Evolutionary conservation across 2,888 invertebrate species (phyloP).

Genomic region (Tinea semifulvella): DNA sequence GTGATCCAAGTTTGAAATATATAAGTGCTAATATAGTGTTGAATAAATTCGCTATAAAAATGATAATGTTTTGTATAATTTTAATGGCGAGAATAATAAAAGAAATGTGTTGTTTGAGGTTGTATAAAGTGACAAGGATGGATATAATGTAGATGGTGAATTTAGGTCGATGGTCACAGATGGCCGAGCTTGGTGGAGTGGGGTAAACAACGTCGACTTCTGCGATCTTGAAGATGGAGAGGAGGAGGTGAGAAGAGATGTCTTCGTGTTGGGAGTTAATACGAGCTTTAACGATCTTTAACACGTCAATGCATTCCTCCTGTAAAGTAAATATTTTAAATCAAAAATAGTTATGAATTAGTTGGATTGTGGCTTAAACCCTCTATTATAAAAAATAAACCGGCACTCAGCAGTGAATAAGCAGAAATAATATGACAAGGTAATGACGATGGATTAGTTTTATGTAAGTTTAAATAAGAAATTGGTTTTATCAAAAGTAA

Average conservation of each 20-base stretch:
- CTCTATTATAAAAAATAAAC: no score
- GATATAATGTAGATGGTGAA: conserved; percentile 36
- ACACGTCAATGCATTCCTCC: conserved; percentile 85
- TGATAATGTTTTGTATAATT: no score
- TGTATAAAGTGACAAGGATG: conserved; percentile 35
- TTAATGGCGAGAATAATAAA: conserved; percentile 21
- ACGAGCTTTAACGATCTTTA: conserved; percentile 83
- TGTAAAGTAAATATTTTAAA: conserved; percentile 47
- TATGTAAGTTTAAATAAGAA: no score
- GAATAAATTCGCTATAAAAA: conserved; percentile 51
- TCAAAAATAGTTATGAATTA: no score
- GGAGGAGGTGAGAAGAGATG: conserved; percentile 84
- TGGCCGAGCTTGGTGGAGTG: conserved; percentile 65
- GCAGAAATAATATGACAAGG: no score
- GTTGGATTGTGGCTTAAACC: no score
- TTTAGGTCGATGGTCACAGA: conserved; percentile 34
- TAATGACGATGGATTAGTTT: no score
- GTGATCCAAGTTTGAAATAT: no score
- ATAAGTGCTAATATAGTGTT: no score
- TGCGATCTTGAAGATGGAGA: conserved; percentile 92
- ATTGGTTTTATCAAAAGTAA: no score
- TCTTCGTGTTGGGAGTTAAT: conserved; percentile 88
- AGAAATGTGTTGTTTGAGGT: conserved; percentile 30
- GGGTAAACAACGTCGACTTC: conserved; percentile 89
- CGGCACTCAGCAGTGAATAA: no score